Percentiles rank a stretch among this genome's conserved stretches.
These are phyloP conservation scores for Cryptocephalus moraei DNA, from an alignment of 2,888 invertebrate species.

Conservation along the genomic window DNA sequence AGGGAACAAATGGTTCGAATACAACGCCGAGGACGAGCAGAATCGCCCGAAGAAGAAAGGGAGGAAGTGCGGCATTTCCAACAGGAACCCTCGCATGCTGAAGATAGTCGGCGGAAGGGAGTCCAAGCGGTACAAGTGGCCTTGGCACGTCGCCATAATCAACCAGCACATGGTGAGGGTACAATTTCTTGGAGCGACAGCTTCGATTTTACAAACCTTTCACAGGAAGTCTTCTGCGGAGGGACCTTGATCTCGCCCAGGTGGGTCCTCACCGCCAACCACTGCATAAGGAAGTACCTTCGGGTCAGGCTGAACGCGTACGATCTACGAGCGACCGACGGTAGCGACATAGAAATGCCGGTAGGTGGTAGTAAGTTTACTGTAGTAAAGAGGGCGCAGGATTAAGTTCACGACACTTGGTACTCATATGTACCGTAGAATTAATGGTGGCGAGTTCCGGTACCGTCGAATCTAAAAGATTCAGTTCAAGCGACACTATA, in stretches of 20 bases:
- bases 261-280: conserved; percentile 83
- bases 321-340: conserved; percentile 60
- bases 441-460: no score
- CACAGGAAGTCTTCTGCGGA: conserved; percentile 78
- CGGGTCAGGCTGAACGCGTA: conserved; percentile 80
- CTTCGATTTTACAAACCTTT: neutral
- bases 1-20: conserved; percentile 15
- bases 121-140: conserved; percentile 76
- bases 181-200: neutral
- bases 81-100: conserved; percentile 43
- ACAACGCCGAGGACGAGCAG: conserved; percentile 14
- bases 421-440: no score
- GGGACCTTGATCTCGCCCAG: conserved; percentile 71
- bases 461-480: no score
- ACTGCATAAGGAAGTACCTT: conserved; percentile 69
- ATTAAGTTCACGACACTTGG: no score
- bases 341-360: conserved; percentile 66
- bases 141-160: conserved; percentile 88
- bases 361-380: conserved; percentile 19
- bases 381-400: no score
- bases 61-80: conserved; percentile 24
- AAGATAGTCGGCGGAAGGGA: conserved; percentile 82
- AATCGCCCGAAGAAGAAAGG: conserved; percentile 9
- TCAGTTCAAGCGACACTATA: no score
- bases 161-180: conserved; percentile 64